Conservation (phyloP, 2,888 invertebrate genomes). For the Odontomyia ornata region DNA sequence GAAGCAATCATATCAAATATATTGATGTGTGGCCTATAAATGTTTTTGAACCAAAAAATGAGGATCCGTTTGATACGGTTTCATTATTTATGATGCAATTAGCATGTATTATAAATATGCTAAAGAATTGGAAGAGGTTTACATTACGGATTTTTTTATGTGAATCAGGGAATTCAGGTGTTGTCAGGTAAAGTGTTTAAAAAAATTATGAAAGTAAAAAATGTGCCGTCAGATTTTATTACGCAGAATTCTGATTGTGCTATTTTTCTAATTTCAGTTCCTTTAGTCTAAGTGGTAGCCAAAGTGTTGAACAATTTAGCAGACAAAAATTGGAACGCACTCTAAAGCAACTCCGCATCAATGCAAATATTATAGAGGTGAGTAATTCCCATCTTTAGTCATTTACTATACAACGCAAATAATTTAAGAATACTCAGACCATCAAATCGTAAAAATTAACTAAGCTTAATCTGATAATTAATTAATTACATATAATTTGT, state of each 20-base stretch:
- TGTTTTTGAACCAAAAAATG: slow-evolving; percentile 79
- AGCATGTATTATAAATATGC: slow-evolving; percentile 94
- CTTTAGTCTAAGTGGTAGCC: slow-evolving; percentile 59
- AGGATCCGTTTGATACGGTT: slow-evolving; percentile 87
- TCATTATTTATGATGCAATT: slow-evolving; percentile 95
- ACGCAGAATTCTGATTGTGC: not conserved
- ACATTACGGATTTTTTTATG: slow-evolving; percentile 89
- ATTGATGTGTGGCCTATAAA: slow-evolving; percentile 99
- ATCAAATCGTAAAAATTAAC: no score
- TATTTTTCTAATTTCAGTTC: slow-evolving; percentile 52
- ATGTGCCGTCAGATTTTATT: not conserved
- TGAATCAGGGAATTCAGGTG: slow-evolving; percentile 64
- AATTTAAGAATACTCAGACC: no score
- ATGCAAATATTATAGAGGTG: slow-evolving; percentile 80
- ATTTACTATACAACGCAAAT: no score
- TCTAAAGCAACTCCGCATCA: slow-evolving; percentile 85
- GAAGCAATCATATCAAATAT: slow-evolving; percentile 71
- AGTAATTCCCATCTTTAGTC: slow-evolving; percentile 51
- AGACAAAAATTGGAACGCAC: slow-evolving; percentile 70
- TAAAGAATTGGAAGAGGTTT: slow-evolving; percentile 86
- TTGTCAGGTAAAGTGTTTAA: slow-evolving; percentile 28
- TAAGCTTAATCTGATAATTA: no score
- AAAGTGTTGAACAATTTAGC: slow-evolving; percentile 49
- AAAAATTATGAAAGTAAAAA: not conserved
- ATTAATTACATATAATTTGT: no score